A percentile compares a stretch with the other conserved stretches of the same genome.
Conservation (phyloP, 2,113 vertebrate genomes). For the Hippocampus guttulatus region DNA sequence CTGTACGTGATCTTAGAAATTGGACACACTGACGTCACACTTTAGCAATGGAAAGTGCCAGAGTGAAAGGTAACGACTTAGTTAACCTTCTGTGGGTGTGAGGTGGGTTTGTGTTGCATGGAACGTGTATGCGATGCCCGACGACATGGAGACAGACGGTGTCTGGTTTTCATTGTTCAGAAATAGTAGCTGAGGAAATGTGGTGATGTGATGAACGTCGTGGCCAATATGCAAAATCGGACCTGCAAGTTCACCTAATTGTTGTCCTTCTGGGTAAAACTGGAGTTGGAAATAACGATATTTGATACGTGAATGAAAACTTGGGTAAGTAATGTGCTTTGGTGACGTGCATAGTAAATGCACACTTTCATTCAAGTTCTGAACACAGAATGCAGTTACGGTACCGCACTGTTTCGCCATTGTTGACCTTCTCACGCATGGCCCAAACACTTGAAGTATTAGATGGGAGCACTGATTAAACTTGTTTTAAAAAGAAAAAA, state of each 20-base stretch:
- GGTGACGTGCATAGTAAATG: not conserved
- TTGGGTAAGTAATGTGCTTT: not conserved
- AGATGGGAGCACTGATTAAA: too few relatives aligned
- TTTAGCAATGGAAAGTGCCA: slow-evolving; percentile 54
- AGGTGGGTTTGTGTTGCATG: slow-evolving; percentile 14
- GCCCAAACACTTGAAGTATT: too few relatives aligned
- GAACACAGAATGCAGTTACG: not conserved
- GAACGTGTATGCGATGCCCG: slow-evolving; percentile 24
- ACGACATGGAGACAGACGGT: slow-evolving; percentile 18
- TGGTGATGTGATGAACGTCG: not conserved
- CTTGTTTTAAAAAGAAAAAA: too few relatives aligned
- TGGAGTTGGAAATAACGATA: too few relatives aligned
- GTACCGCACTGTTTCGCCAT: not conserved
- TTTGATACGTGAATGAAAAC: not conserved
- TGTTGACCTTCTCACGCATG: not conserved
- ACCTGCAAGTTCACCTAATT: not conserved
- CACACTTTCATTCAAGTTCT: not conserved
- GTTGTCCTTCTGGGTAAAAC: not conserved
- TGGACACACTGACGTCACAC: slow-evolving; percentile 11
- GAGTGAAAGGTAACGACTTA: not conserved
- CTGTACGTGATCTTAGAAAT: slow-evolving; percentile 4
- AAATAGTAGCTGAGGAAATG: slow-evolving; percentile 9
- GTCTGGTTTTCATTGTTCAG: slow-evolving; percentile 19
- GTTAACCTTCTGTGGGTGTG: slow-evolving; percentile 36
- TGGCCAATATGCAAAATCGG: not conserved